Evolutionary conservation across 2,113 vertebrate genomes (phyloP).

Genomic region (Antechinus stuartii): DNA sequence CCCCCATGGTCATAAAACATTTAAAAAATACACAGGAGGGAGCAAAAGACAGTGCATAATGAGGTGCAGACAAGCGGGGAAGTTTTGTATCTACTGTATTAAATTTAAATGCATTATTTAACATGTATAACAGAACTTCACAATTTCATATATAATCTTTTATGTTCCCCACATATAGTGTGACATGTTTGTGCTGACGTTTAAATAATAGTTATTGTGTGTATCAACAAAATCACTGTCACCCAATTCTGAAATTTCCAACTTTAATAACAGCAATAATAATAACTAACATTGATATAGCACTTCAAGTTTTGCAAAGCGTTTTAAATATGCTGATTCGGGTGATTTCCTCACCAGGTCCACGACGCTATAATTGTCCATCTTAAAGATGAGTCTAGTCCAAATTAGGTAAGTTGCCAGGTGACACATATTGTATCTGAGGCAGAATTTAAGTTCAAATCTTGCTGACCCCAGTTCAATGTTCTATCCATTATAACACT

Average conservation of each 20-base stretch:
- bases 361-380: neutral
- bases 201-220: neutral
- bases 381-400: neutral
- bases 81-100: neutral
- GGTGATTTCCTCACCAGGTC: neutral
- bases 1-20: neutral
- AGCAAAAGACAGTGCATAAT: neutral
- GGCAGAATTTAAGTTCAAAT: neutral
- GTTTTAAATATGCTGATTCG: neutral
- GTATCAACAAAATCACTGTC: neutral
- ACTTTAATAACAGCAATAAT: neutral
- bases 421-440: neutral
- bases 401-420: neutral
- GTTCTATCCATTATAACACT: neutral
- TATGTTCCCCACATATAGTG: neutral
- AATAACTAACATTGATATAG: neutral
- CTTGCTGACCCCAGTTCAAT: neutral
- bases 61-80: neutral
- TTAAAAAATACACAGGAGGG: neutral
- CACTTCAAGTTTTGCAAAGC: neutral
- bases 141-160: neutral
- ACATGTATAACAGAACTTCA: neutral
- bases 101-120: neutral
- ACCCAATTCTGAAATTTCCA: neutral
- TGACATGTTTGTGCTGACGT: neutral